Percentiles rank a stretch among this genome's conserved stretches.
Conservation (phyloP, 2,888 invertebrate species). For the Barypeithes pellucidus region DNA sequence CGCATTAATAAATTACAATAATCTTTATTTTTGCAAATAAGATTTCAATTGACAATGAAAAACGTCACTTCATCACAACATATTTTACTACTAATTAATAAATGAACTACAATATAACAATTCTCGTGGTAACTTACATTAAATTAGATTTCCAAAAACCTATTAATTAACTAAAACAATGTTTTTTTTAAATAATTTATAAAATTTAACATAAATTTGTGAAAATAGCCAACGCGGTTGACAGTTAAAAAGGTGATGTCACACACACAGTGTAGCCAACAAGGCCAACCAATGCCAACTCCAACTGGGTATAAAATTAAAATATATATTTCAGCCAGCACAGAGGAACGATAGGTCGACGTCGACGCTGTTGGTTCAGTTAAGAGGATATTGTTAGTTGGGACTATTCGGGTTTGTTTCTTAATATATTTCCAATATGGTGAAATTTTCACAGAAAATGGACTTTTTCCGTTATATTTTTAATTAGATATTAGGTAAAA, state of each 20-base stretch:
- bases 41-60: conserved; percentile 28
- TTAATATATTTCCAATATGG: too few relatives aligned
- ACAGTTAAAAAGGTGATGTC: conserved; percentile 46
- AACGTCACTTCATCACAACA: conserved; percentile 31
- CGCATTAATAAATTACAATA: conserved; percentile 23
- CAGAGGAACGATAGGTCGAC: too few relatives aligned
- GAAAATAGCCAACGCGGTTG: conserved; percentile 48
- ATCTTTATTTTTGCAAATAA: conserved; percentile 7
- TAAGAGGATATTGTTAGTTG: too few relatives aligned
- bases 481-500: too few relatives aligned
- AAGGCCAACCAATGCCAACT: neutral
- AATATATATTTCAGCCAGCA: too few relatives aligned
- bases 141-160: conserved; percentile 6
- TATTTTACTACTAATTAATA: conserved; percentile 18
- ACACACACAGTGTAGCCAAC: conserved; percentile 22
- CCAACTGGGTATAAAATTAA: too few relatives aligned
- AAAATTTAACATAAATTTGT: conserved; percentile 37
- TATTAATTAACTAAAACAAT: conserved; percentile 19
- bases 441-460: too few relatives aligned
- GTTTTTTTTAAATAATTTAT: neutral
- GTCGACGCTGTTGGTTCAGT: too few relatives aligned
- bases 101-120: neutral
- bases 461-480: too few relatives aligned
- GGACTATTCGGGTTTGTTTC: too few relatives aligned
- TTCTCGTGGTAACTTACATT: conserved; percentile 14